A percentile compares a stretch with the other conserved stretches of the same genome.
These are phyloP conservation scores for Epiblema foenella DNA, from an alignment of 2,888 invertebrate genomes.

Conservation along the genomic window DNA sequence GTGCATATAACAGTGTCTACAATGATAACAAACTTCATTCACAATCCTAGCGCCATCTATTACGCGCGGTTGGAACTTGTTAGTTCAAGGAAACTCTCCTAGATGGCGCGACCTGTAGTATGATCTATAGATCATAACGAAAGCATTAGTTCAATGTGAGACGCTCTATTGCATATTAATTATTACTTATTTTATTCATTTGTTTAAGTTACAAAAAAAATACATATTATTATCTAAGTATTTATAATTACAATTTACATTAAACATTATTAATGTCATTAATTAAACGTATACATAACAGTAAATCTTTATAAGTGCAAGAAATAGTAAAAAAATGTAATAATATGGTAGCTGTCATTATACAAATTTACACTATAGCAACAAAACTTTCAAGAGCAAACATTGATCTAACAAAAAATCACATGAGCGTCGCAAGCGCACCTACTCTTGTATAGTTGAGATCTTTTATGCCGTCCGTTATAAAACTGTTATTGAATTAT, in stretches of 20 bases:
- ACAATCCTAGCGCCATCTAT: slow-evolving; percentile 30
- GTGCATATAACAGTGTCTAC: no score
- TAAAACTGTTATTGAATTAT: no score
- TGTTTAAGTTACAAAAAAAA: no score
- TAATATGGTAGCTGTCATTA: neutral
- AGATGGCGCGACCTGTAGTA: slow-evolving; percentile 38
- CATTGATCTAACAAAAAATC: slow-evolving; percentile 37
- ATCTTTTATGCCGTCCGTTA: no score
- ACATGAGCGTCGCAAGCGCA: slow-evolving; percentile 50
- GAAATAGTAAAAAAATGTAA: neutral
- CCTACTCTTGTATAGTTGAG: slow-evolving; percentile 32
- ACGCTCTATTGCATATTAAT: neutral
- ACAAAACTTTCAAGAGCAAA: slow-evolving; percentile 41
- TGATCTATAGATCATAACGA: slow-evolving; percentile 35
- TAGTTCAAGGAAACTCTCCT: slow-evolving; percentile 23
- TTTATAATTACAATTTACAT: no score
- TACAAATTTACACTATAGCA: slow-evolving; percentile 23
- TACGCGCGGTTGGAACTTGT: slow-evolving; percentile 13
- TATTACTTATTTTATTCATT: neutral
- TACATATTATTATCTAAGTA: no score
- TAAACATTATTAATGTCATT: no score
- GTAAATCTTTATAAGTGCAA: no score
- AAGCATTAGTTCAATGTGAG: neutral
- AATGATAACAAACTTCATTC: neutral
- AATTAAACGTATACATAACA: no score